These are phyloP conservation scores for Batillaria attramentaria DNA, from an alignment of 1,140 invertebrate species.

Conservation along the genomic window DNA sequence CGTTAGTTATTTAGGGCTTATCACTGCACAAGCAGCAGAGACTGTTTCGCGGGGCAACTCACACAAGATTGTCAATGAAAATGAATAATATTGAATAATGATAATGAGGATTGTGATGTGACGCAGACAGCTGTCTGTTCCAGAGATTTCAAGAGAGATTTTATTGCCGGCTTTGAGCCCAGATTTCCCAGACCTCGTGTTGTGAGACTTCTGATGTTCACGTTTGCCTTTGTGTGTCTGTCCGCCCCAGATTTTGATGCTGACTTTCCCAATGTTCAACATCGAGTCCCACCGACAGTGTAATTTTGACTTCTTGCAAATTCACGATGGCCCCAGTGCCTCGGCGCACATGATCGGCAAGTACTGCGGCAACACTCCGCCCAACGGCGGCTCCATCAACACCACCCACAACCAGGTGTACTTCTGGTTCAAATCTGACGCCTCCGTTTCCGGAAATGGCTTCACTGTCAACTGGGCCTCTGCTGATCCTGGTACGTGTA, in stretches of 20 bases:
- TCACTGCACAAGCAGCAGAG: no score
- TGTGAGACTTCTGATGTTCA: no score
- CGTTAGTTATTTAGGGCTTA: no score
- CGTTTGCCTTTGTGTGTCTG: no score
- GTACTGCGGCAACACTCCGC: slow-evolving; percentile 85
- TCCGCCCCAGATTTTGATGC: slow-evolving; percentile 63
- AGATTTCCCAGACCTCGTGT: no score
- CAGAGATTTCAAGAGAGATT: no score
- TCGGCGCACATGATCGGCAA: slow-evolving; percentile 76
- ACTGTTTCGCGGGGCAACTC: no score
- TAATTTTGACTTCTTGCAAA: slow-evolving; percentile 63
- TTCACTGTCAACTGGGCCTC: slow-evolving; percentile 74
- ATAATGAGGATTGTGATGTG: no score
- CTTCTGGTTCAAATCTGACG: slow-evolving; percentile 66
- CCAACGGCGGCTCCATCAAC: slow-evolving; percentile 71
- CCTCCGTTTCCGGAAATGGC: slow-evolving; percentile 51
- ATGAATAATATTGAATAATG: no score
- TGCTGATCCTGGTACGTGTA: slow-evolving; percentile 67
- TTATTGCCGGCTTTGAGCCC: no score
- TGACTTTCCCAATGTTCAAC: slow-evolving; percentile 76
- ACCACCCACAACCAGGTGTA: slow-evolving; percentile 78
- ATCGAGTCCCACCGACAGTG: slow-evolving; percentile 66
- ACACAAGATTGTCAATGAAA: no score
- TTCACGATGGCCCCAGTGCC: slow-evolving; percentile 80
- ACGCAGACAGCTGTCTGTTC: no score